phyloP scores from a whole-genome alignment of 2,797 vertebrate genomes.

The Lophotriccus pileatus region DNA sequence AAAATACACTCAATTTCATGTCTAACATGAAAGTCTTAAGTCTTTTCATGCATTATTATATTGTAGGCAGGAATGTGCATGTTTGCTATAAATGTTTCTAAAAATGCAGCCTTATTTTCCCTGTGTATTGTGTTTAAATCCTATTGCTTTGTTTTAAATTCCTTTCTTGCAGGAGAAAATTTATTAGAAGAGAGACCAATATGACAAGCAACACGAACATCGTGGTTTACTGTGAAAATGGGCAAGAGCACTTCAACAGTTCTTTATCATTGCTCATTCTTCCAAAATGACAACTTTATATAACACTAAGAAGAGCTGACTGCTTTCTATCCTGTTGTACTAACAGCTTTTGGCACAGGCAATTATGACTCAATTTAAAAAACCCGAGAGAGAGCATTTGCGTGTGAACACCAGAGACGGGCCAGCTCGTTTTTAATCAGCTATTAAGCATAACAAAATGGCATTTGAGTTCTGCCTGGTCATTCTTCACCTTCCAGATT shows the following conservation, averaged over 20 bases:
- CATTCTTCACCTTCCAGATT: conserved; percentile 5
- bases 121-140: neutral
- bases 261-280: conserved; percentile 46
- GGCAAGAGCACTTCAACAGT: conserved; percentile 1
- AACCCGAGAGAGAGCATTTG: neutral
- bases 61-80: accelerated
- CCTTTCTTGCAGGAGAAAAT: neutral
- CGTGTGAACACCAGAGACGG: neutral
- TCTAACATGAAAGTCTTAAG: neutral
- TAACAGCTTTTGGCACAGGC: conserved; percentile 41
- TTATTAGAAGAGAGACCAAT: conserved; percentile 22
- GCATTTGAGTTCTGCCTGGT: neutral
- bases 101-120: neutral
- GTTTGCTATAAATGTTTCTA: neutral
- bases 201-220: neutral
- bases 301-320: conserved; percentile 19
- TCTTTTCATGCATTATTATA: neutral
- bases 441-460: neutral
- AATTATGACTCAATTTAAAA: conserved; percentile 52
- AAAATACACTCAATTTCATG: neutral
- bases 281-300: conserved; percentile 57
- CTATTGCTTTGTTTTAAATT: conserved; percentile 8
- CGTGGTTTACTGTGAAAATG: conserved; percentile 48
- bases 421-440: conserved; percentile 11
- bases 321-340: conserved; percentile 15